Conservation (phyloP, 2,113 vertebrate species). For the Zingel zingel region DNA sequence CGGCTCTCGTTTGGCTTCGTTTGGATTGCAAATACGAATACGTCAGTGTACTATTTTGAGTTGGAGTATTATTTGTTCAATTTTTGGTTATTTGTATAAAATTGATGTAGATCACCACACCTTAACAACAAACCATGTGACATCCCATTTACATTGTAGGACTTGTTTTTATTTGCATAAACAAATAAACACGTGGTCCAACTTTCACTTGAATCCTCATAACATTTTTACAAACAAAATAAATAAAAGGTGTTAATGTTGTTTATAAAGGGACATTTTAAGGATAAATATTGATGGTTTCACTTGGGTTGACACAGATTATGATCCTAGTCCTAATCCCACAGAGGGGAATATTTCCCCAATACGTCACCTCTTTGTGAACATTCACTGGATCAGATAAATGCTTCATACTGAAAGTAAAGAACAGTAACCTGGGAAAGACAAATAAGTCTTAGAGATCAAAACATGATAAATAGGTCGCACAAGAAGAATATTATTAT, state of each 20-base stretch:
- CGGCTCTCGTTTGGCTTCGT: no score
- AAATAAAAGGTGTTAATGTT: not conserved
- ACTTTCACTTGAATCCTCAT: not conserved
- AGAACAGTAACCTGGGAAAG: not conserved
- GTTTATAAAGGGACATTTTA: not conserved
- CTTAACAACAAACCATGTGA: not conserved
- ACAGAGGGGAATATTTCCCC: not conserved
- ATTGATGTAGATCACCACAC: not conserved
- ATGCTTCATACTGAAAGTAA: not conserved
- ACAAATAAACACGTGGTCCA: not conserved
- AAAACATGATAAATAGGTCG: not conserved
- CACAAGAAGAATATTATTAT: not conserved
- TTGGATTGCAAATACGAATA: no score
- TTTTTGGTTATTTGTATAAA: no score
- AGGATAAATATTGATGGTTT: not conserved
- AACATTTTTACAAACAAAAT: not conserved
- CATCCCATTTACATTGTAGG: slow-evolving; percentile 20
- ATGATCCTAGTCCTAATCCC: not conserved
- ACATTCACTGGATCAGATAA: not conserved
- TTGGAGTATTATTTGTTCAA: not conserved
- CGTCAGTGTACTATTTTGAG: not conserved
- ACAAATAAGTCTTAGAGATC: not conserved
- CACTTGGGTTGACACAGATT: not conserved
- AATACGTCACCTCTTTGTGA: not conserved
- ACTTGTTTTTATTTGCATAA: slow-evolving; percentile 16